A percentile compares a stretch with the other conserved stretches of the same genome.
Conservation (phyloP, 1,140 invertebrate genomes). For the Camponotus vicinus region DNA sequence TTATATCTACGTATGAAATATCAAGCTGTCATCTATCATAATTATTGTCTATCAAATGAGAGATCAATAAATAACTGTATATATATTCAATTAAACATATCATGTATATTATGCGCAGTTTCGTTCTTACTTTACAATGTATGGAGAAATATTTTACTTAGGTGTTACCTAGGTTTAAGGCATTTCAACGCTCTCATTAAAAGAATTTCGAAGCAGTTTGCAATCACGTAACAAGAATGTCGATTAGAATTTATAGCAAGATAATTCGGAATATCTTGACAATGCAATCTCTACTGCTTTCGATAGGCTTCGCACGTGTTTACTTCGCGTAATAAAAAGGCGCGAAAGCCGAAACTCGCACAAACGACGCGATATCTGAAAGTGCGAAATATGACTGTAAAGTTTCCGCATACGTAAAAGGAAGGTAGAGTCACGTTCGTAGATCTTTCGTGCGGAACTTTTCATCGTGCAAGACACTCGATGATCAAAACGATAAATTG, state of each 20-base stretch:
- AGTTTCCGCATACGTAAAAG: constrained; percentile 9
- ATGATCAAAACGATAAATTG: not conserved
- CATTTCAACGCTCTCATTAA: not conserved
- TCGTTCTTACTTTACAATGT: not conserved
- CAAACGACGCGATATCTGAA: constrained; percentile 3
- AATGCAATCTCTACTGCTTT: constrained; percentile 6
- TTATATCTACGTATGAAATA: not conserved
- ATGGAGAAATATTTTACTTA: constrained; percentile 8
- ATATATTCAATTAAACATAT: not conserved
- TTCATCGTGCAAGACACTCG: not conserved
- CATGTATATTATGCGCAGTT: not conserved
- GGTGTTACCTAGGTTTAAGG: not conserved
- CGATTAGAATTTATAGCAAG: not conserved
- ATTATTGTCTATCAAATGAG: not conserved
- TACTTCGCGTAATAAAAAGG: not conserved
- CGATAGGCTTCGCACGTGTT: not conserved
- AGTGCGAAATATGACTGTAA: constrained; percentile 21
- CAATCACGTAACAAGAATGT: constrained; percentile 6
- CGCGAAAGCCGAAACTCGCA: constrained; percentile 8
- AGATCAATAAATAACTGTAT: not conserved
- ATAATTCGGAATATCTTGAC: constrained; percentile 24
- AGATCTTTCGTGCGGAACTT: not conserved
- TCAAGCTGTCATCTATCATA: not conserved
- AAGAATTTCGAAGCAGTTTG: not conserved
- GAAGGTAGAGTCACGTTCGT: constrained; percentile 1